Conservation (phyloP, 92 coral and sea anemone species). For the Hydrozoanthus gracilis region DNA sequence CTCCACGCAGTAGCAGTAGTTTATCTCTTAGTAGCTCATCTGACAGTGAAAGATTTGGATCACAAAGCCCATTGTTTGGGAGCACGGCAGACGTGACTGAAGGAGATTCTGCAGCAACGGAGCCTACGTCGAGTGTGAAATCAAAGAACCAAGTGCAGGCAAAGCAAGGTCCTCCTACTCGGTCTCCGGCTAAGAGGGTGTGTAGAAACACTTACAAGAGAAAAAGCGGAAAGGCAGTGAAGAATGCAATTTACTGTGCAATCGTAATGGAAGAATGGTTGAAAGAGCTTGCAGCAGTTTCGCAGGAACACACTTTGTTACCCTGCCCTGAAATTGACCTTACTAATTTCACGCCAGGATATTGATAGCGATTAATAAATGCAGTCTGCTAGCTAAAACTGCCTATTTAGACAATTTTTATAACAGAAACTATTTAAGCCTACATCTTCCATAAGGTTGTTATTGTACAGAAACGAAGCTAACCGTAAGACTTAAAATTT, state of each 20-base stretch:
- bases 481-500: no score
- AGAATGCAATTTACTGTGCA: conserved; percentile 94
- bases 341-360: background rate
- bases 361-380: no score
- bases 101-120: conserved; percentile 43
- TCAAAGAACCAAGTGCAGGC: conserved; percentile 30
- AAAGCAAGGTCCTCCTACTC: conserved; percentile 29
- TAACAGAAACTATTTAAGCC: no score
- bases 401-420: no score
- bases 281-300: conserved; percentile 97
- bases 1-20: conserved; percentile 53
- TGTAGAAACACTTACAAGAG: conserved; percentile 76
- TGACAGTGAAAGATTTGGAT: conserved; percentile 70
- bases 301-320: conserved; percentile 93
- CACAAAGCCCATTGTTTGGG: conserved; percentile 77
- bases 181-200: conserved; percentile 10
- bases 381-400: no score
- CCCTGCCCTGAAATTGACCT: conserved; percentile 53
- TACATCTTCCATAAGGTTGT: no score
- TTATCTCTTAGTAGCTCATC: conserved; percentile 79
- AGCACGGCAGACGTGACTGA: conserved; percentile 70
- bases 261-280: conserved; percentile 96
- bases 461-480: no score
- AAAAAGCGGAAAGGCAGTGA: conserved; percentile 79
- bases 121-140: conserved; percentile 46